A percentile compares a stretch with the other conserved stretches of the same genome.
Conservation (phyloP, 2,888 invertebrate species). For the Drosophila antonietae region DNA sequence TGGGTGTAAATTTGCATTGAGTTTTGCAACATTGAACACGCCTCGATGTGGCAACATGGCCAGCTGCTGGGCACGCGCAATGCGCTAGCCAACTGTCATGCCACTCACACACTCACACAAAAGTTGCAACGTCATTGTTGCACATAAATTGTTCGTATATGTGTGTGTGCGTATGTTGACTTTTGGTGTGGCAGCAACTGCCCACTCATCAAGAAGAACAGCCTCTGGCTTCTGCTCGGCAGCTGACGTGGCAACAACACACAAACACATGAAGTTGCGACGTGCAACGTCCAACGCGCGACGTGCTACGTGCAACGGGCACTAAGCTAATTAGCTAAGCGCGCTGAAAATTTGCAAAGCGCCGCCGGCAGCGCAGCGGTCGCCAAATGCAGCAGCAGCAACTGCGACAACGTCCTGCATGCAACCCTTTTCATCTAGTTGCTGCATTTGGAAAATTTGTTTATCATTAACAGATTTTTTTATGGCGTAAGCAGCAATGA, state of each 20-base stretch:
- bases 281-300: slow-evolving; percentile 1
- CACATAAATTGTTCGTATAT: slow-evolving; percentile 23
- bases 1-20: slow-evolving; percentile 54
- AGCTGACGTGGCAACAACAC: slow-evolving; percentile 37
- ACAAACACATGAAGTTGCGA: slow-evolving; percentile 16
- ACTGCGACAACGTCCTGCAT: slow-evolving; percentile 18
- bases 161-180: slow-evolving; percentile 26
- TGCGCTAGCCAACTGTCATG: slow-evolving; percentile 63
- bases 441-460: slow-evolving; percentile 67
- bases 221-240: slow-evolving; percentile 24
- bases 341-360: slow-evolving; percentile 49
- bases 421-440: slow-evolving; percentile 49
- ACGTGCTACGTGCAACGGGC: slow-evolving; percentile 9
- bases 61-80: slow-evolving; percentile 54
- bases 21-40: slow-evolving; percentile 35
- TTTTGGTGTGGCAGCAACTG: slow-evolving; percentile 47
- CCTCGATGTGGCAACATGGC: slow-evolving; percentile 32
- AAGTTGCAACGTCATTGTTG: slow-evolving; percentile 47
- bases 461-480: slow-evolving; percentile 71
- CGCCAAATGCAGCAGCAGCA: slow-evolving; percentile 33
- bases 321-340: slow-evolving; percentile 52
- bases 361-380: slow-evolving; percentile 53
- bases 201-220: slow-evolving; percentile 56
- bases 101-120: slow-evolving; percentile 1
- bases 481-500: slow-evolving; percentile 36